Evolutionary conservation across 1,140 invertebrate genomes (phyloP), one percentile per base, ranked within the genome.

Genomic region (Hyles euphorbiae): DNA sequence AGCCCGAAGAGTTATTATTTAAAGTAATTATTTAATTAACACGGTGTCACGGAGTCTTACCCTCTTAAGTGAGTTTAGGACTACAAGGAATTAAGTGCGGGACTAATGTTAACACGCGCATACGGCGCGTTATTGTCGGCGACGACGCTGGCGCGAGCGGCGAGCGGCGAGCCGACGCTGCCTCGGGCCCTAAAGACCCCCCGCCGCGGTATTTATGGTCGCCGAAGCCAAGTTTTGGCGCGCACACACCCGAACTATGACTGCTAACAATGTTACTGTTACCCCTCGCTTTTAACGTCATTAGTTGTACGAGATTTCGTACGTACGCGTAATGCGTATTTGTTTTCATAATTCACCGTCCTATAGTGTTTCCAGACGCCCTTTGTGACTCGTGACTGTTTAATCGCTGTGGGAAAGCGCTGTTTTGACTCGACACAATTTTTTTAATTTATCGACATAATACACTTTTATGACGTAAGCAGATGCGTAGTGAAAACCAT

Each of bases 11-110:
- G 78, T 81, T 81, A 81, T 87, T 87, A 84, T 84, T 83, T 81
- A 83, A 80, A 83, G 82, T 87, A 83, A 87, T 87, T 87, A 85
- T 85, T 85, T 85, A 87, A 87, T 85, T 82, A 87, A 83, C 81
- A 83, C 67, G 62, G 64, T 81, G 77, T 87, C 76, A 75, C 77
- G 56, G 61, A 74, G 68, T 75, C 71, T 80, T 74, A 80, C 81
- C 81, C 82, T 83, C 79, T 79, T 81, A 82, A 87, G 77, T 72
- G 77, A 83, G 80, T 84, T 80, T 67, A 74, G 79, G 76, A 77
- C 76, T 78, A 81, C 80, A 83, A 81, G 78, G 84, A 78, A 87
- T 83, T 87, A 85, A 84, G 76, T 79, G 76, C 70, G 74, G 68
- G 66, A 72, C 81, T 85, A 87, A 83, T 87, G 83, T 87, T 82